Evolutionary conservation across 1,140 invertebrate genomes (phyloP), one percentile per base, ranked within the genome.

Genomic region (Drosophila setifemur): DNA sequence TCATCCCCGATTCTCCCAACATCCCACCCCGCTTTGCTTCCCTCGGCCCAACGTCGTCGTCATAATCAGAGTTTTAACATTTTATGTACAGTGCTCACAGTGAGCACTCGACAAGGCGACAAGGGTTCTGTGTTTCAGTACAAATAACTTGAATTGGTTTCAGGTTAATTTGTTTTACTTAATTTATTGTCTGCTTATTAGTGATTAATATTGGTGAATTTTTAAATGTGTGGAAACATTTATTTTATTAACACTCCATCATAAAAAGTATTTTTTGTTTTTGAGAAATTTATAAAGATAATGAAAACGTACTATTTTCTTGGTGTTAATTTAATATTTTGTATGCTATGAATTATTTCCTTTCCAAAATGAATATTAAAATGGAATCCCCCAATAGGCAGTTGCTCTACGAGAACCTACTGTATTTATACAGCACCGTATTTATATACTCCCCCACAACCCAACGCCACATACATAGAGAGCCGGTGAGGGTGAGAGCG

Each of bases 41-140:
- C 47, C 66, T 54, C 49, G 60, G 31, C 53, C 69, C 57, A 70
- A 73, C 79, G 67, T 49, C 81, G 55, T 86, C 82, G 81, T 86
- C 82, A 87, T 86, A 87, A 81, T 86, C 81, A 86, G 81, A 86
- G 81, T 86, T 86, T 86, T 86, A 86, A 86, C 81, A 86, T 86
- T 86, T 86, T 86, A 86, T 81, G 50, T 86, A 87, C 81, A 86
- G 74, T 64, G 50, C 11, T 42, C 8, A 78, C 79, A 85, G 79
- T 52, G 12, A 43, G 9, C 14, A 44, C 25, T 40, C 40, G 42
- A n/a, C n/a, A n/a, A n/a, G n/a, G n/a, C n/a, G n/a, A n/a, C n/a
- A n/a, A n/a, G n/a, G n/a, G n/a, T n/a, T n/a, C 26, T 14, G 40
- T 14, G 3, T 0, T 3, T 6, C 7, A 25, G 9, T 4, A 4